Base-by-base conservation (phyloP, 2,797 vertebrate species). In the Alca torda region DNA sequence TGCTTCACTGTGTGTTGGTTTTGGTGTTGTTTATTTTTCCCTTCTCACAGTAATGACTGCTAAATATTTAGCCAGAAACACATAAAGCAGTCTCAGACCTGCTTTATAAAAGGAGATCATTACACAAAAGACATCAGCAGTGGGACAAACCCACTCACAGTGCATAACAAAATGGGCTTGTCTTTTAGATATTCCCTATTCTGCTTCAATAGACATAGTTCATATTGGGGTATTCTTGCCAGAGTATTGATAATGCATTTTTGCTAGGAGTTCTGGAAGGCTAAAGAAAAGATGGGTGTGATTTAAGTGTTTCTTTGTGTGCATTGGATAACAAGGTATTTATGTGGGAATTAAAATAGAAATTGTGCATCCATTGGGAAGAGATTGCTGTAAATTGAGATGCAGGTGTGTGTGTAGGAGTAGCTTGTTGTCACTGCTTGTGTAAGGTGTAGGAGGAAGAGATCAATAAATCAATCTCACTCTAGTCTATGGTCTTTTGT, bases 401-500 rank as follows among this genome's bases (percentile, higher is more conserved):
- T n/a, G 31, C 64, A 95, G 81, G 61, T 79, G 60, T 73, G 69
- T 18, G 51, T 48, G 67, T 51, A 51, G 74, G 75, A 72, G 80
- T 72, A 90, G 33, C 28, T 85, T 68, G n/a, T 89, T 96, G 87
- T 37, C 24, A 20, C 78, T 91, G 50, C 33, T 83, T 89, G 56
- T 57, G 37, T 37, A 93, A 91, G 26, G 53, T 80, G 26, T 61
- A n/a, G 73, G 81, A 85, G 41, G 45, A 60, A 84, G 10, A 89
- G 37, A 83, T 72, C 37, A 77, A 87, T 92, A 95, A 93, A 95
- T 92, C 67, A 93, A 61, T 80, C 37, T 87, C 48, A 60, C 4
- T 83, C 9, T 75, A 85, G 30, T 68, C 84, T 95, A 35, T 60
- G 60, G 84, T 53, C 78, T 92, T 77, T 79, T 82, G 56, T 31